Evolutionary conservation across 2,797 vertebrate genomes (phyloP), one percentile per base, ranked within the genome.

Genomic region (Manis crassicaudata): DNA sequence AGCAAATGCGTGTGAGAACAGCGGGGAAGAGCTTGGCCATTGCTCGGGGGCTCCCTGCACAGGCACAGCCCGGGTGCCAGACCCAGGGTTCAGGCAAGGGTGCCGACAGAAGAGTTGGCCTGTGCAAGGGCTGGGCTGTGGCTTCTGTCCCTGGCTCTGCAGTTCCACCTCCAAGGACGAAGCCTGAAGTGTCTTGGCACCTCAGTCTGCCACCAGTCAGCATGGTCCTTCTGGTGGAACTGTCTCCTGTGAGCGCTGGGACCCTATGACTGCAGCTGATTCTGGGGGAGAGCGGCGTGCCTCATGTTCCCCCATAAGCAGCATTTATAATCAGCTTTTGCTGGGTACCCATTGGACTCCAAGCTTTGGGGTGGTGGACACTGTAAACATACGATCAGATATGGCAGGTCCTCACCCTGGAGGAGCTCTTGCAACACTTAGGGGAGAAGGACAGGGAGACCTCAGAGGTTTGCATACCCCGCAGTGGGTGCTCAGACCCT

Each of bases 51-150:
- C 52, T 43, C 18, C 52, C 50, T 27, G 18, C 3, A 2, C 52
- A 21, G 62, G 40, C 12, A 1, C 3, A 0, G 43, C 16, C 18
- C 6, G 4, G 56, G 0, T 9, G 17, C 70, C 40, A 29, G 17
- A 40, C 23, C 3, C 46, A 56, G 46, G 3, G 4, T 68, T 52
- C 12, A 14, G 50, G 14, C 4, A 17, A 8, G 20, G 43, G 37
- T 63, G 35, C 23, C 8, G 8, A 50, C 58, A 20, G 25, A 18
- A 10, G 18, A 18, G 43, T 32, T 12, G 7, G 56, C 14, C 4
- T 32, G 52, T 43, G 25, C 35, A 40, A 20, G 17, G 40, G n/a
- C 37, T 43, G 27, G 12, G 3, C 37, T 17, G 25, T 87, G 29
- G 46, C 20, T 16, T 84, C 20, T 86, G 0, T 60, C 50, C 21